Evolutionary conservation across 2,888 invertebrate species (phyloP).

Genomic region (Chouioia cunea): DNA sequence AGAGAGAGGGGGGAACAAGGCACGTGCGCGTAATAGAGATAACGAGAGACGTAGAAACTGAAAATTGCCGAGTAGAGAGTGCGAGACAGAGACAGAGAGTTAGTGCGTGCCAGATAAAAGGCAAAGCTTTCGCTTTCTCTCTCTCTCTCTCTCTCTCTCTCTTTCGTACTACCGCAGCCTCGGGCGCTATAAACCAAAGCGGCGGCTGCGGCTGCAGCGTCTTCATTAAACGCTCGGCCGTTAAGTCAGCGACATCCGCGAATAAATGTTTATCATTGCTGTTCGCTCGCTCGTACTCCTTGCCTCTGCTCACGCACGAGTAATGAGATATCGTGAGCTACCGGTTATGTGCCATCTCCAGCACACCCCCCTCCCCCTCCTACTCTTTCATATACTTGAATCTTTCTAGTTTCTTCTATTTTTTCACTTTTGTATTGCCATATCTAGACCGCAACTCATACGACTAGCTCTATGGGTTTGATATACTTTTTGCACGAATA

Average conservation of each 20-base stretch:
- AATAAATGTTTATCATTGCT: slow-evolving; percentile 45
- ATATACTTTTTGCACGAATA: too few relatives aligned
- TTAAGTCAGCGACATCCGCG: slow-evolving; percentile 41
- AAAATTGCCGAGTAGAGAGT: slow-evolving; percentile 3
- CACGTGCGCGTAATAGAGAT: not conserved
- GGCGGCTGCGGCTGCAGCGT: slow-evolving; percentile 15
- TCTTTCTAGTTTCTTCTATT: not conserved
- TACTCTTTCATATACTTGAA: too few relatives aligned
- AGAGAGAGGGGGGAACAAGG: too few relatives aligned
- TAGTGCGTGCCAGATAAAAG: too few relatives aligned
- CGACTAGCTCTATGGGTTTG: too few relatives aligned
- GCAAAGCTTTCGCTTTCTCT: too few relatives aligned
- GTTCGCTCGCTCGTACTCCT: not conserved
- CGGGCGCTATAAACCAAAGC: slow-evolving; percentile 28
- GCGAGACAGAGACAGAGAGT: too few relatives aligned
- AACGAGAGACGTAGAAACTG: slow-evolving; percentile 6
- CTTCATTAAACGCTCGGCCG: slow-evolving; percentile 41
- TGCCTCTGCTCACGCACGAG: slow-evolving; percentile 14
- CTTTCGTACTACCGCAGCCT: not conserved
- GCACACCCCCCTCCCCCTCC: too few relatives aligned
- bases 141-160: too few relatives aligned
- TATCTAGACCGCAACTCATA: too few relatives aligned
- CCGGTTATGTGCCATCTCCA: slow-evolving; percentile 29
- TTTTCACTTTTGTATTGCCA: not conserved
- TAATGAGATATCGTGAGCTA: slow-evolving; percentile 39